phyloP scores from a whole-genome alignment of 2,888 invertebrate genomes.

The Drosophila quinaria region DNA sequence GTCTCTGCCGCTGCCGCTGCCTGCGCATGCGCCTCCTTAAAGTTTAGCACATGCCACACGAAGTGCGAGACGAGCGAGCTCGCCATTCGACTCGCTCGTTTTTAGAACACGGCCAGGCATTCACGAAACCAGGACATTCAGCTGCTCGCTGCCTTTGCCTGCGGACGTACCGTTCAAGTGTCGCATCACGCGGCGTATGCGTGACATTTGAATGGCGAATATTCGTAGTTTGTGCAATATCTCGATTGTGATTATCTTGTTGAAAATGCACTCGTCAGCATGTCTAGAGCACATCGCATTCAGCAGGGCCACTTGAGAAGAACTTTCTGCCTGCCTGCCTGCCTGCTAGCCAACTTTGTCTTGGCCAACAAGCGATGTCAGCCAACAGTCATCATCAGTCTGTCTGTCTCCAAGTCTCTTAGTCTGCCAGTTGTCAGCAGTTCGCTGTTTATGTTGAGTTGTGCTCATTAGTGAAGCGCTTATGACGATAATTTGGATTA shows the following conservation, averaged over 20 bases:
- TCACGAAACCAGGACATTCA: slow-evolving; percentile 60
- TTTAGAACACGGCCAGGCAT: slow-evolving; percentile 34
- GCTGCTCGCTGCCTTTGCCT: slow-evolving; percentile 44
- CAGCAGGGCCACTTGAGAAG: slow-evolving; percentile 37
- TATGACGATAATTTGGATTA: slow-evolving; percentile 73
- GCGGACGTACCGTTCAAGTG: slow-evolving; percentile 25
- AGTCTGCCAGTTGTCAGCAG: slow-evolving; percentile 38
- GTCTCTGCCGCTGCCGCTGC: slow-evolving; percentile 39
- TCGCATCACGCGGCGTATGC: slow-evolving; percentile 45
- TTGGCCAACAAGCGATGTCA: slow-evolving; percentile 42
- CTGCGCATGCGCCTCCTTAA: slow-evolving; percentile 44
- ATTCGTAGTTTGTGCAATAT: background rate
- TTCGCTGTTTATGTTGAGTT: slow-evolving; percentile 54
- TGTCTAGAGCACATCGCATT: slow-evolving; percentile 14
- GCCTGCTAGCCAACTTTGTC: slow-evolving; percentile 46
- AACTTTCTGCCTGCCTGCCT: slow-evolving; percentile 25
- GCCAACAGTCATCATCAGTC: slow-evolving; percentile 8
- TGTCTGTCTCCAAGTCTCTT: slow-evolving; percentile 6
- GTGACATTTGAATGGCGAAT: slow-evolving; percentile 11
- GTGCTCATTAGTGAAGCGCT: slow-evolving; percentile 71
- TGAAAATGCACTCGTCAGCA: slow-evolving; percentile 79
- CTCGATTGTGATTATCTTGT: slow-evolving; percentile 61
- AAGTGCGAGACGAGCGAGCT: slow-evolving; percentile 9
- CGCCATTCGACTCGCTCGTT: background rate
- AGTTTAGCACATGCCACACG: slow-evolving; percentile 46